Evolutionary conservation across 2,888 invertebrate species (phyloP).

Genomic region (Steromphala cineraria): DNA sequence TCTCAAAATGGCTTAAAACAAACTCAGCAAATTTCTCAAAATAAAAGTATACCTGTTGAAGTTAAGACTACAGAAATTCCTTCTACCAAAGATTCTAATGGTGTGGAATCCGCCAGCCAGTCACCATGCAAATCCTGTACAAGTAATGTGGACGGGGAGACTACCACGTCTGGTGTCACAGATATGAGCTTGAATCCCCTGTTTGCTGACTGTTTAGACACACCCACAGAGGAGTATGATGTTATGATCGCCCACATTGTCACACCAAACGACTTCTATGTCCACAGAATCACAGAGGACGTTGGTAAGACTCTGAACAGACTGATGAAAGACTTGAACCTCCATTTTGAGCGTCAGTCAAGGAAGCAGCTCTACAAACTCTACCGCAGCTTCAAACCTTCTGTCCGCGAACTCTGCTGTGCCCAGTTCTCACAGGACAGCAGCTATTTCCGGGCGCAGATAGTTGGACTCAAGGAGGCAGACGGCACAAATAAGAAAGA

Average conservation of each 20-base stretch:
- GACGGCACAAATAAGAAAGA: not conserved
- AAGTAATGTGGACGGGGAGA: not conserved
- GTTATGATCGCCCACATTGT: conserved; percentile 64
- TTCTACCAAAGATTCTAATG: too few relatives aligned
- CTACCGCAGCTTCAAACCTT: conserved; percentile 41
- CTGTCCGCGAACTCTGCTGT: conserved; percentile 86
- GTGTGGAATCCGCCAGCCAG: not conserved
- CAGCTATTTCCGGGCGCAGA: conserved; percentile 82
- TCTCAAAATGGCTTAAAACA: not conserved
- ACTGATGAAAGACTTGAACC: conserved; percentile 53
- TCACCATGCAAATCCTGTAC: not conserved
- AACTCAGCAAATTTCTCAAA: not conserved
- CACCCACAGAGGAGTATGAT: conserved; percentile 21
- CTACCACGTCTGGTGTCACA: not conserved
- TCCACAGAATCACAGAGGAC: conserved; percentile 55
- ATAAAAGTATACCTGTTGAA: too few relatives aligned
- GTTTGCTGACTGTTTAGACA: not conserved
- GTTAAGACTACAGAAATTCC: not conserved
- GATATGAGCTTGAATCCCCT: not conserved
- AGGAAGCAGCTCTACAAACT: conserved; percentile 44
- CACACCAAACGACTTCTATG: conserved; percentile 63
- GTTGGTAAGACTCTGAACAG: conserved; percentile 47
- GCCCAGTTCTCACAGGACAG: conserved; percentile 87
- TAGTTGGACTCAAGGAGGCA: conserved; percentile 16
- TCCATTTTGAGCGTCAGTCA: conserved; percentile 43